phyloP scores from a whole-genome alignment of 2,797 vertebrate genomes.

The Alauda arvensis region DNA sequence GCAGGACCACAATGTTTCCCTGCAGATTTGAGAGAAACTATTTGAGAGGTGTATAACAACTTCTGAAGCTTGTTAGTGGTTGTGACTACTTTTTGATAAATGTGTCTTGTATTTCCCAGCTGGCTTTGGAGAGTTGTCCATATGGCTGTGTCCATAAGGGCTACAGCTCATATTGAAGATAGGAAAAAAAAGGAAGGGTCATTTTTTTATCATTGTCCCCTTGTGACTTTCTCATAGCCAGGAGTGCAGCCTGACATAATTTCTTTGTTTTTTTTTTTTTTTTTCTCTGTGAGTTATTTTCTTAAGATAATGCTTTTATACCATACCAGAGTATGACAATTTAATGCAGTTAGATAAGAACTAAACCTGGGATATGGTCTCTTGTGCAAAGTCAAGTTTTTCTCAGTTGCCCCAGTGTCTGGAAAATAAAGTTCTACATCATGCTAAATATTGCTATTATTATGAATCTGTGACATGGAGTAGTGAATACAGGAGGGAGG shows the following conservation, averaged over 20 bases:
- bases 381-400: not conserved
- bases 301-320: not conserved
- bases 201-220: conserved; percentile 5
- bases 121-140: not conserved
- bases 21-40: not conserved
- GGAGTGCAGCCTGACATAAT: not conserved
- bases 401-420: not conserved
- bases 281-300: conserved; percentile 5
- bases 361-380: not conserved
- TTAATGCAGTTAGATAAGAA: conserved; percentile 3
- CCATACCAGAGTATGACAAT: not conserved
- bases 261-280: too few relatives aligned
- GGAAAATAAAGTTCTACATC: not conserved
- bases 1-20: not conserved
- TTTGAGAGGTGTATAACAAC: not conserved
- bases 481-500: not conserved
- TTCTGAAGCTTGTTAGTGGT: not conserved
- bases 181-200: not conserved
- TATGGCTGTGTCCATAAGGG: not conserved
- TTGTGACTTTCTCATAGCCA: not conserved
- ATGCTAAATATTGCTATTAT: not conserved
- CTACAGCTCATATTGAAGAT: not conserved
- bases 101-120: not conserved
- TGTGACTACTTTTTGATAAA: conserved; percentile 2
- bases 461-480: not conserved